Base-by-base conservation (phyloP, 2,888 invertebrate species). In the Troides aeacus region DNA sequence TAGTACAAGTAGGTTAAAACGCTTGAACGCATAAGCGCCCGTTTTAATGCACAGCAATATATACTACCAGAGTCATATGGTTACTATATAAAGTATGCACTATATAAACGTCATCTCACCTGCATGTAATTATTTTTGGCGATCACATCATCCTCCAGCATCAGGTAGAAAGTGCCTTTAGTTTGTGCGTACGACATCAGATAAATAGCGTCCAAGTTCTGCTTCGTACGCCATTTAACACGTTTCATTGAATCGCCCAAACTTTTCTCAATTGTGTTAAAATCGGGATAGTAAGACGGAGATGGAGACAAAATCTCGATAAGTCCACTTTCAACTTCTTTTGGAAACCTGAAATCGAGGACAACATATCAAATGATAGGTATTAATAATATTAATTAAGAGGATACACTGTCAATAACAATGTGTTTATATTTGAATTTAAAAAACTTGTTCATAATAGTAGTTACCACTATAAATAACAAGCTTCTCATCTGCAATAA, bases 131-230 rank as follows among this genome's bases (percentile, higher is more conserved):
- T 95, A 1, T 95, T 94, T 82, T 97, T 97, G 0, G 98, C 97
- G 50, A 98, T 90, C 66, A 99, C 97, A 82, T 99, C 99, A 82
- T 99, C 99, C 87, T 99, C 99, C 12, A 99, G 90, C 94, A 99
- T 97, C 23, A 98, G 94, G 83, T 98, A 99, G 86, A 97, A 98
- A 0, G 95, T 95, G 70, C 97, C 99, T 83, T 96, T 96, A 0
- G 96, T 94, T 79, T 97, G 96, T 0, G 97, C 97, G 81, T 98
- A 98, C 70, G 98, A 96, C 99, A 99, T 99, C 18, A 99, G 93
- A 85, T 96, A 99, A 0, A 98, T 96, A 81, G 96, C 97, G 84
- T 99, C 99, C 69, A 99, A 91, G 84, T 99, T 99, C 85, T 99
- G 99, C 81, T 99, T 99, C 5, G 98, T 97, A 66, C 99, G 93